Conservation (phyloP, 2,113 vertebrate genomes). For the Oxygymnocypris stewartii region DNA sequence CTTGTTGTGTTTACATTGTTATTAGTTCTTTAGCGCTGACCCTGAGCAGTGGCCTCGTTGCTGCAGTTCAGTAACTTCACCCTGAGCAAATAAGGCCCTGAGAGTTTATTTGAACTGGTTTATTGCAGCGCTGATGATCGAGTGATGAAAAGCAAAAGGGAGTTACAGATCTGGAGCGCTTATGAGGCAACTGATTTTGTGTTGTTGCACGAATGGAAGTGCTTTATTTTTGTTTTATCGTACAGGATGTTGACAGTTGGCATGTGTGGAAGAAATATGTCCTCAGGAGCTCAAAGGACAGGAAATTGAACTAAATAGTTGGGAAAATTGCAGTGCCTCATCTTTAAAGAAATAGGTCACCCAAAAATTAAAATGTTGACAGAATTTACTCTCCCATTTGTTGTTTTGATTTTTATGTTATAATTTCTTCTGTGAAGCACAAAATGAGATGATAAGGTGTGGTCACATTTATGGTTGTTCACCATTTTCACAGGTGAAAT, state of each 20-base stretch:
- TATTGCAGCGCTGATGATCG: conserved; percentile 35
- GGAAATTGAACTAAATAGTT: conserved; percentile 36
- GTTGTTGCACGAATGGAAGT: conserved; percentile 2
- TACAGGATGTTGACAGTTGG: neutral
- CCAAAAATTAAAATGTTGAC: neutral
- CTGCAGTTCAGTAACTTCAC: conserved; percentile 22
- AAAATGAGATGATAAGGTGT: neutral
- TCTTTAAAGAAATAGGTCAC: conserved; percentile 1
- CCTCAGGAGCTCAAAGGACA: neutral
- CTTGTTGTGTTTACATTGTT: neutral
- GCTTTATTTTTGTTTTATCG: conserved; percentile 38
- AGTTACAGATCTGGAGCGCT: conserved; percentile 29
- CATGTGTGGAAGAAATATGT: neutral
- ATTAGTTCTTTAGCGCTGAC: conserved; percentile 9
- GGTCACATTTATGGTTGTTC: neutral
- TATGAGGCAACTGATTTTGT: conserved; percentile 26
- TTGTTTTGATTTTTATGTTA: neutral
- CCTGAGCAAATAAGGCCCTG: neutral
- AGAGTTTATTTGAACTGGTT: conserved; percentile 45
- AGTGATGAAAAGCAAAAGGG: conserved; percentile 32
- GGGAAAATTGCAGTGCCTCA: neutral
- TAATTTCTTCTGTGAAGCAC: neutral
- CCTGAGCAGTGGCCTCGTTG: neutral
- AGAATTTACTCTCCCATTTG: neutral
- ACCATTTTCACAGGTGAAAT: neutral